Percentiles rank a stretch among this genome's conserved stretches.
phyloP scores from a whole-genome alignment of 1,140 invertebrate genomes.

The Lepeophtheirus salmonis region DNA sequence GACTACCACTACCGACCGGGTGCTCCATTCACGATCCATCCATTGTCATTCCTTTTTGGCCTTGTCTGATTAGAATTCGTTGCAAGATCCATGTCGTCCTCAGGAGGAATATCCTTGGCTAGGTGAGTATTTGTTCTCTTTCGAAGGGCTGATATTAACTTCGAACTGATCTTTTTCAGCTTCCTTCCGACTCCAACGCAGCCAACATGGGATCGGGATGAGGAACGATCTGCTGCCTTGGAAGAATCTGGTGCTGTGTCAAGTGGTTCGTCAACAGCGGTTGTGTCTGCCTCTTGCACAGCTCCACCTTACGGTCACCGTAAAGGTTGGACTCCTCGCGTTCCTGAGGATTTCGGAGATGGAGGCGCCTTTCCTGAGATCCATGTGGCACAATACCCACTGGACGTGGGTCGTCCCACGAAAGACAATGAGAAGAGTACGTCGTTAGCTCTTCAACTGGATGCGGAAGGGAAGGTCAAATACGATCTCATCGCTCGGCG shows the following conservation, averaged over 20 bases:
- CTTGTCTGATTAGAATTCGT: too few relatives aligned
- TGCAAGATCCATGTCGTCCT: neutral
- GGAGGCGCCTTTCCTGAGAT: conserved; percentile 98
- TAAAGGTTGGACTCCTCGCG: conserved; percentile 76
- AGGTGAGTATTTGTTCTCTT: neutral
- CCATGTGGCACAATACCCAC: conserved; percentile 84
- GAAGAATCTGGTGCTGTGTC: conserved; percentile 25
- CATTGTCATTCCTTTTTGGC: too few relatives aligned
- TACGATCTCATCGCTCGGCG: conserved; percentile 88
- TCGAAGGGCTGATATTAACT: neutral
- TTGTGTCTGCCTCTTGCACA: conserved; percentile 59
- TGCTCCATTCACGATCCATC: too few relatives aligned
- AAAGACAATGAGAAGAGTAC: conserved; percentile 22
- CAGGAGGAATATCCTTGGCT: neutral
- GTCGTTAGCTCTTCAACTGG: conserved; percentile 74
- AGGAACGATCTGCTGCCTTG: conserved; percentile 50
- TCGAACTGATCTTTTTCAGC: conserved; percentile 31
- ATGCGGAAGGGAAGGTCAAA: conserved; percentile 83
- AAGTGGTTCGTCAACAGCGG: conserved; percentile 36
- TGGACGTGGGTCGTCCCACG: conserved; percentile 33
- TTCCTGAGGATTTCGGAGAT: conserved; percentile 56
- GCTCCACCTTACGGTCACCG: conserved; percentile 92
- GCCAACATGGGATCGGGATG: conserved; percentile 65
- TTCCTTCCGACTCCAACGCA: conserved; percentile 63
- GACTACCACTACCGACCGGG: too few relatives aligned